Evolutionary conservation across 1,140 invertebrate genomes (phyloP).

Genomic region (Babylonia areolata): DNA sequence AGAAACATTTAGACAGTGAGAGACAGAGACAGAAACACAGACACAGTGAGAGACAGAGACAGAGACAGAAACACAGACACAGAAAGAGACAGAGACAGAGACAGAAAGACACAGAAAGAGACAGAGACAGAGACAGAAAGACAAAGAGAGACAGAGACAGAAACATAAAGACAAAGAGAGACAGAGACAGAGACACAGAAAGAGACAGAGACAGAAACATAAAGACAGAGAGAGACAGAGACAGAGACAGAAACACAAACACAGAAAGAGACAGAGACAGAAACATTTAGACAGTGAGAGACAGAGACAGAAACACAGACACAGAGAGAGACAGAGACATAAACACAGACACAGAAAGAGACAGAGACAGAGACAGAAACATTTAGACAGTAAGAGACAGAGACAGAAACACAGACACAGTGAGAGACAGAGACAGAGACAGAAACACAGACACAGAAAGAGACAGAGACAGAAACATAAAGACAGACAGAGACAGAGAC

Average conservation of each 20-base stretch:
- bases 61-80: not conserved
- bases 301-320: not conserved
- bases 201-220: conserved; percentile 7
- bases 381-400: not conserved
- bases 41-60: not conserved
- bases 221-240: not conserved
- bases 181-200: not conserved
- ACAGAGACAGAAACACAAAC: not conserved
- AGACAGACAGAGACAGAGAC: not conserved
- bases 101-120: not conserved
- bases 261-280: not conserved
- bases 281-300: too few relatives aligned
- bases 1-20: not conserved
- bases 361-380: not conserved
- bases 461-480: not conserved
- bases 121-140: not conserved
- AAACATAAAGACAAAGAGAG: too few relatives aligned
- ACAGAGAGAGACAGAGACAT: not conserved
- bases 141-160: too few relatives aligned
- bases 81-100: conserved; percentile 15
- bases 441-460: too few relatives aligned
- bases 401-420: not conserved
- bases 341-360: not conserved
- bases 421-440: not conserved
- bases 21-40: not conserved